Conservation (phyloP, 2,888 invertebrate species). For the Electrophaes corylata region DNA sequence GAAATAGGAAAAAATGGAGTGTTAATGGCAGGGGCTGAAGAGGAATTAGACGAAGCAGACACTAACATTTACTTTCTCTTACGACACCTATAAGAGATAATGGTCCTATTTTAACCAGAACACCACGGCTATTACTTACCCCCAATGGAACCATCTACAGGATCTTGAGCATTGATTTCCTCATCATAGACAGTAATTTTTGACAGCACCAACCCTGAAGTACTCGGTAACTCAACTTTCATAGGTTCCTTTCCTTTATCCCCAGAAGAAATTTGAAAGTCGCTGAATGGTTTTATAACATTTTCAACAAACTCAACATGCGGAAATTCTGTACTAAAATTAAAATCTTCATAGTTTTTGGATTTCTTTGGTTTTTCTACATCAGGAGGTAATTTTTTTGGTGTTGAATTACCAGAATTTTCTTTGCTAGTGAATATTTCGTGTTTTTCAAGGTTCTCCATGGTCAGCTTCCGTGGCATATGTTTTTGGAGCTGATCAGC, state of each 20-base stretch:
- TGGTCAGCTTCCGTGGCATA: slow-evolving; percentile 4
- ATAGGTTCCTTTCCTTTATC: not conserved
- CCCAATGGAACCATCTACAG: not conserved
- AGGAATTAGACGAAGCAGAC: no score
- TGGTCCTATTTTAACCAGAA: no score
- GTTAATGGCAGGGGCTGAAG: no score
- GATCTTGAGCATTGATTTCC: slow-evolving; percentile 5
- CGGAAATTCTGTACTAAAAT: not conserved
- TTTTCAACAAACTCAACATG: slow-evolving; percentile 18
- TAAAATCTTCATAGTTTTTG: slow-evolving; percentile 18
- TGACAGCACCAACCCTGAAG: not conserved
- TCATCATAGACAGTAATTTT: slow-evolving; percentile 6
- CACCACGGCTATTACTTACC: no score
- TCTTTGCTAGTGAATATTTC: not conserved
- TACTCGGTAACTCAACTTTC: not conserved
- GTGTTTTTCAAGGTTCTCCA: slow-evolving; percentile 21
- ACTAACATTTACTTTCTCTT: no score
- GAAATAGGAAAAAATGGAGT: not conserved
- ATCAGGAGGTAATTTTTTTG: not conserved
- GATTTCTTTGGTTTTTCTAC: not conserved
- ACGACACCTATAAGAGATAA: no score
- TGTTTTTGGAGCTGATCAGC: not conserved
- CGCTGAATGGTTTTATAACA: slow-evolving; percentile 1
- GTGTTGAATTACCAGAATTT: not conserved
- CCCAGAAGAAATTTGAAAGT: no score